Conservation (phyloP, 2,888 invertebrate genomes). For the Nesidiocoris tenuis region DNA sequence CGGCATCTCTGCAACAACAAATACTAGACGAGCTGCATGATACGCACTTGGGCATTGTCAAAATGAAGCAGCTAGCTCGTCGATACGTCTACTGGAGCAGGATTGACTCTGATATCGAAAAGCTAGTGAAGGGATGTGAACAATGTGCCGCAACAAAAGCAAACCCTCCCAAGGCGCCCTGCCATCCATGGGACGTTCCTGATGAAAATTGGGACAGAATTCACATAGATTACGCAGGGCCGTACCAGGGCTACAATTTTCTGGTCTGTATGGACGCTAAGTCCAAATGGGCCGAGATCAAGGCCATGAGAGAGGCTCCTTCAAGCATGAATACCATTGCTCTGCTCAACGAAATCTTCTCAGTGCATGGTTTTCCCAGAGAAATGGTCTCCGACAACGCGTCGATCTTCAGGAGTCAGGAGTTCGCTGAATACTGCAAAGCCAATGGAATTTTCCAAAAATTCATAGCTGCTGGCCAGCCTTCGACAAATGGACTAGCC, state of each 20-base stretch:
- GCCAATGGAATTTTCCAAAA: conserved; percentile 47
- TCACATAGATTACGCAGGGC: conserved; percentile 52
- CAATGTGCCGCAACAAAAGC: conserved; percentile 49
- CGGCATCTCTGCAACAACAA: conserved; percentile 44
- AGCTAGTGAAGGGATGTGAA: conserved; percentile 48
- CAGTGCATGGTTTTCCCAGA: conserved; percentile 48
- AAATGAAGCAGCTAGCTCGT: conserved; percentile 51
- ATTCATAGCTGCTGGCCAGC: conserved; percentile 19
- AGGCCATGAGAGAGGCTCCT: conserved; percentile 47
- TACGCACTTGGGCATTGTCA: conserved; percentile 51
- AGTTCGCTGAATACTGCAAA: conserved; percentile 49
- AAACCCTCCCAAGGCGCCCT: conserved; percentile 49
- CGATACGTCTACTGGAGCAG: conserved; percentile 51
- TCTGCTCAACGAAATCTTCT: conserved; percentile 41
- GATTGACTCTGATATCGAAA: conserved; percentile 51
- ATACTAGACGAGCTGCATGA: conserved; percentile 51
- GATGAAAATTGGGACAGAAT: conserved; percentile 50
- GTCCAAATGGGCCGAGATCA: conserved; percentile 51
- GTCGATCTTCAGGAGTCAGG: conserved; percentile 49
- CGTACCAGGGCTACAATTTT: conserved; percentile 47
- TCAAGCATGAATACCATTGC: conserved; percentile 47
- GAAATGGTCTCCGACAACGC: conserved; percentile 50
- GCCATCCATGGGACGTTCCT: conserved; percentile 51
- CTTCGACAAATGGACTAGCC: conserved; percentile 44
- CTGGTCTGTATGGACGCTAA: conserved; percentile 50